These are phyloP conservation scores for Samia ricini DNA, from an alignment of 1,140 invertebrate genomes.

Conservation along the genomic window DNA sequence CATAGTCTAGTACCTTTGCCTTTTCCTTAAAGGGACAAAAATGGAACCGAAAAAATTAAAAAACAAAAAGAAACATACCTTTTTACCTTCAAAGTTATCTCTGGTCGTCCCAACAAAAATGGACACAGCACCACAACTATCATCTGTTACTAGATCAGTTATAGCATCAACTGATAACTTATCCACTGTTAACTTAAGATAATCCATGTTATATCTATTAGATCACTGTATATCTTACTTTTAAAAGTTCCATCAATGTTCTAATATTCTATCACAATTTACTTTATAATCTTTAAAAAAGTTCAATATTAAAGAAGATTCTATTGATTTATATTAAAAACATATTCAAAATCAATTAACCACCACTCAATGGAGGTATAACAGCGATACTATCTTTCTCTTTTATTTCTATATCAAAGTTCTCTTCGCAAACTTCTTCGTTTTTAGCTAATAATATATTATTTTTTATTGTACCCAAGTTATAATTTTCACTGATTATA, in stretches of 20 bases:
- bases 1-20: too few relatives aligned
- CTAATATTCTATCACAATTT: too few relatives aligned
- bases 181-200: constrained; percentile 83
- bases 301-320: too few relatives aligned
- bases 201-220: constrained; percentile 74
- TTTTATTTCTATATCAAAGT: constrained; percentile 79
- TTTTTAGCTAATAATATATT: constrained; percentile 89
- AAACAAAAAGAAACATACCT: constrained; percentile 67
- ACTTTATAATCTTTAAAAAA: too few relatives aligned
- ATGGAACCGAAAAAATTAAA: too few relatives aligned
- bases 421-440: constrained; percentile 83
- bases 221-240: not conserved
- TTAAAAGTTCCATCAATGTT: not conserved
- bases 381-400: constrained; percentile 88
- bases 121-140: constrained; percentile 91
- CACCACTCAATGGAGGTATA: constrained; percentile 93
- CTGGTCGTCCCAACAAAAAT: constrained; percentile 95
- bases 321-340: not conserved
- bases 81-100: constrained; percentile 92
- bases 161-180: constrained; percentile 85
- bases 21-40: too few relatives aligned
- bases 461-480: constrained; percentile 83
- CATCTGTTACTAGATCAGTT: constrained; percentile 81
- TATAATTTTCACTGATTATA: constrained; percentile 79
- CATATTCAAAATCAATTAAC: constrained; percentile 73